phyloP scores from a whole-genome alignment of 2,888 invertebrate genomes.

The Dryococelus australis region DNA sequence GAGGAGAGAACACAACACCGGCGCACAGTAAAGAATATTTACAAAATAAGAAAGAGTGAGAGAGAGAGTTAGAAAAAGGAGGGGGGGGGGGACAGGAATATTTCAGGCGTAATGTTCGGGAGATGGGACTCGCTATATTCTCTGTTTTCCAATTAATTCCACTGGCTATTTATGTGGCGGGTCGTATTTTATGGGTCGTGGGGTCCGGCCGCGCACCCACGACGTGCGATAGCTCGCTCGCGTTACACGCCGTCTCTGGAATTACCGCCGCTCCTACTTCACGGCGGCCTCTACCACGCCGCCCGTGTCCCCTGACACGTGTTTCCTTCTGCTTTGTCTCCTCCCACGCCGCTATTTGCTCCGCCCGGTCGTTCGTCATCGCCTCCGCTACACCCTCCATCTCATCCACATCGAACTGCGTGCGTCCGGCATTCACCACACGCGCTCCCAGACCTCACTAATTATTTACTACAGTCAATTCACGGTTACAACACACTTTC shows the following conservation, averaged over 20 bases:
- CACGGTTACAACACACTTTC: no score
- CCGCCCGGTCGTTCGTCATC: neutral
- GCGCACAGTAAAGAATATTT: neutral
- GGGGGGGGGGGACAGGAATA: neutral
- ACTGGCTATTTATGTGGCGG: neutral
- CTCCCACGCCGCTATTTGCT: neutral
- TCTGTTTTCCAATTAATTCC: constrained; percentile 16
- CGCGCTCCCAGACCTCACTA: no score
- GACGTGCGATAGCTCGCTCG: neutral
- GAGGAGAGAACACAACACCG: neutral
- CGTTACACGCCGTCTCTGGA: neutral
- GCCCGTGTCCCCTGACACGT: neutral
- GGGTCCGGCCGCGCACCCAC: neutral
- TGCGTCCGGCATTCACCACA: no score
- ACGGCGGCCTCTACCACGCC: neutral
- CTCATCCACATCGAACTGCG: no score
- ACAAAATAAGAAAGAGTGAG: neutral
- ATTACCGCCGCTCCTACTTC: constrained; percentile 1
- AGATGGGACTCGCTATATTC: neutral
- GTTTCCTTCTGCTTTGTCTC: neutral
- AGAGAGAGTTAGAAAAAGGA: neutral
- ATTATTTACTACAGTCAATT: no score
- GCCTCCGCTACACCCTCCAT: neutral
- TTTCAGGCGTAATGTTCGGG: neutral
- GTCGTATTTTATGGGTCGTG: neutral